Conservation (phyloP, 2,113 vertebrate species). For the Brachirus orientalis region DNA sequence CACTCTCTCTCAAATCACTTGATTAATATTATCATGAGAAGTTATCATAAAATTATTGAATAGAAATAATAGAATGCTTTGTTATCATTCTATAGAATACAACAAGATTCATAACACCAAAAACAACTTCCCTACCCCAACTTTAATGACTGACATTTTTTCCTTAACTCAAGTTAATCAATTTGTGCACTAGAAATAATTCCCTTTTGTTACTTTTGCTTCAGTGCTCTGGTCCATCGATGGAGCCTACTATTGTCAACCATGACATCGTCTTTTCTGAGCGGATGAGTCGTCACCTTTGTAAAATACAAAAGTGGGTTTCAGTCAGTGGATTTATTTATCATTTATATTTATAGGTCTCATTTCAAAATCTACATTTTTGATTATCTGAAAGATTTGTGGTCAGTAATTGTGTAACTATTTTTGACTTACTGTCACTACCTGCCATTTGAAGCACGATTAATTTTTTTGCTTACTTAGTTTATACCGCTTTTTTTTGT, state of each 20-base stretch:
- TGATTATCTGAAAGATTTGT: neutral
- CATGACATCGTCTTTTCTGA: slow-evolving; percentile 93
- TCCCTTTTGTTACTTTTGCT: slow-evolving; percentile 30
- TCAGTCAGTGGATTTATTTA: neutral
- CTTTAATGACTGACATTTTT: neutral
- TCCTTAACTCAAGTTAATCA: neutral
- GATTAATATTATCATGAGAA: no score
- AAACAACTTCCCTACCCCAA: no score
- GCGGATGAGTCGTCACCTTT: slow-evolving; percentile 90
- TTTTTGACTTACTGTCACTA: no score
- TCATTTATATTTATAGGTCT: neutral
- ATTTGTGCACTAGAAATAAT: neutral
- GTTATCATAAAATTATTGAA: no score
- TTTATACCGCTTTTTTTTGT: no score
- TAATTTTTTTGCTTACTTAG: no score
- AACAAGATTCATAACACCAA: no score
- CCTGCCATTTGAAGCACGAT: no score
- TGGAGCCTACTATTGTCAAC: slow-evolving; percentile 96
- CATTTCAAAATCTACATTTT: slow-evolving; percentile 3
- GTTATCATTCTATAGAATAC: no score
- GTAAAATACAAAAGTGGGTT: slow-evolving; percentile 90
- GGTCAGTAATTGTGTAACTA: no score
- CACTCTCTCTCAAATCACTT: no score
- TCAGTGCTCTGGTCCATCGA: slow-evolving; percentile 97
- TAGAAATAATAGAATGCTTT: no score